These are phyloP conservation scores for Metopia argyrocephala DNA, from an alignment of 2,888 invertebrate genomes.

Conservation along the genomic window DNA sequence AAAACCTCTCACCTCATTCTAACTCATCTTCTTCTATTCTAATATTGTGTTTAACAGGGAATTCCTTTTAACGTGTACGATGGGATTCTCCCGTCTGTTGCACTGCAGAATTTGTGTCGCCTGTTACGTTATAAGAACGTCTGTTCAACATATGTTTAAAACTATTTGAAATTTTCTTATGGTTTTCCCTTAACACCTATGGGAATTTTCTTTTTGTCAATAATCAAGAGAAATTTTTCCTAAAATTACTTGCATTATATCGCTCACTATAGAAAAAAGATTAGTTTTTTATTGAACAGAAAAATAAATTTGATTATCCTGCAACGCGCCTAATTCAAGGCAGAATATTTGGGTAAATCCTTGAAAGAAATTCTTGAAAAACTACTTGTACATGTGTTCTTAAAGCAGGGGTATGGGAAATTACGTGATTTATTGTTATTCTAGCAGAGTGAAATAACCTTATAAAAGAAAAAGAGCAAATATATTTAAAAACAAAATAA, in stretches of 20 bases:
- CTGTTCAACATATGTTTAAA: constrained; percentile 60
- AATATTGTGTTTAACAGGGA: constrained; percentile 65
- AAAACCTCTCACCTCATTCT: neutral
- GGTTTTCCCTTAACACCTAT: constrained; percentile 65
- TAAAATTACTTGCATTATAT: constrained; percentile 44
- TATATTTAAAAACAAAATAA: too few relatives aligned
- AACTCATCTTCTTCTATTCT: neutral
- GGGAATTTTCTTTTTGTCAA: constrained; percentile 69
- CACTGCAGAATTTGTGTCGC: constrained; percentile 69
- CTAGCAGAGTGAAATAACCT: neutral
- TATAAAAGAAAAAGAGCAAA: neutral
- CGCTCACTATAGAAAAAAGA: constrained; percentile 11
- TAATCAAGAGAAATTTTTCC: neutral
- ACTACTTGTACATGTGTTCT: constrained; percentile 7
- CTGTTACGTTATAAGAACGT: constrained; percentile 57
- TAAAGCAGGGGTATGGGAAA: constrained; percentile 21
- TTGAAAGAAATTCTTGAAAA: neutral
- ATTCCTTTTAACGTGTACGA: constrained; percentile 64
- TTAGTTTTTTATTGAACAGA: constrained; percentile 49
- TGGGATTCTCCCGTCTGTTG: constrained; percentile 32
- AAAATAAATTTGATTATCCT: constrained; percentile 23
- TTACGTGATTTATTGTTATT: constrained; percentile 32
- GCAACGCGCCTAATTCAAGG: constrained; percentile 28
- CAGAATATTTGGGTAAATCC: constrained; percentile 1
- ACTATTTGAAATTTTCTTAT: constrained; percentile 43